Conservation (phyloP, 2,113 vertebrate species). For the Edolisoma coerulescens region DNA sequence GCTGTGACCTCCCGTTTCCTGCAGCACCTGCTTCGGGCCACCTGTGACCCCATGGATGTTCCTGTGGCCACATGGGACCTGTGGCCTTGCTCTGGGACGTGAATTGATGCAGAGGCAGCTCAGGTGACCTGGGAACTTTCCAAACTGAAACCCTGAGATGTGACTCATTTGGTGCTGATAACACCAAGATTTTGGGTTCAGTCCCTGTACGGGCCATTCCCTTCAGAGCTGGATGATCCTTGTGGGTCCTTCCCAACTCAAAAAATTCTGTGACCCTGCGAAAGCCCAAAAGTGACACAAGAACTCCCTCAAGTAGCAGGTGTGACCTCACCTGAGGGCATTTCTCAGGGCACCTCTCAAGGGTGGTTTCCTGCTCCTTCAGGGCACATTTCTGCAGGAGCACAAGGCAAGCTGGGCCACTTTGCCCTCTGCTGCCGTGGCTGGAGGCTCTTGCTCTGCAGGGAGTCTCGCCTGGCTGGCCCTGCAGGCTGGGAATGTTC, state of each 20-base stretch:
- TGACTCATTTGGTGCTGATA: not conserved
- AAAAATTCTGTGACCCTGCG: not conserved
- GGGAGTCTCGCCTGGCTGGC: not conserved
- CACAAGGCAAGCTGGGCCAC: not conserved
- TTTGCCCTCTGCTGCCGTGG: not conserved
- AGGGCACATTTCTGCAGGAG: not conserved
- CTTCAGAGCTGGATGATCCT: not conserved
- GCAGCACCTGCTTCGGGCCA: not conserved
- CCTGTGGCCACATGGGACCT: not conserved
- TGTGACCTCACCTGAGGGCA: not conserved
- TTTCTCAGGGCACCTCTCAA: not conserved
- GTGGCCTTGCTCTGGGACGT: not conserved
- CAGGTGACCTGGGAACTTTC: not conserved
- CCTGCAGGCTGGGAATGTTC: not conserved
- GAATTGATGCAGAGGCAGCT: not conserved
- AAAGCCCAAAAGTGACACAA: not conserved
- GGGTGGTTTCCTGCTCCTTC: not conserved
- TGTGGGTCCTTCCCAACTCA: not conserved
- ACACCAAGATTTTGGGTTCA: not conserved
- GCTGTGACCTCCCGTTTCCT: not conserved
- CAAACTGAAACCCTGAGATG: not conserved
- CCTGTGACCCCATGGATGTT: not conserved
- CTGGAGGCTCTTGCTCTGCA: not conserved
- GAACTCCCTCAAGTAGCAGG: not conserved
- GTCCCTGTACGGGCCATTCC: fast-evolving